phyloP scores from a whole-genome alignment of 2,113 vertebrate genomes.

The Anguilla rostrata region DNA sequence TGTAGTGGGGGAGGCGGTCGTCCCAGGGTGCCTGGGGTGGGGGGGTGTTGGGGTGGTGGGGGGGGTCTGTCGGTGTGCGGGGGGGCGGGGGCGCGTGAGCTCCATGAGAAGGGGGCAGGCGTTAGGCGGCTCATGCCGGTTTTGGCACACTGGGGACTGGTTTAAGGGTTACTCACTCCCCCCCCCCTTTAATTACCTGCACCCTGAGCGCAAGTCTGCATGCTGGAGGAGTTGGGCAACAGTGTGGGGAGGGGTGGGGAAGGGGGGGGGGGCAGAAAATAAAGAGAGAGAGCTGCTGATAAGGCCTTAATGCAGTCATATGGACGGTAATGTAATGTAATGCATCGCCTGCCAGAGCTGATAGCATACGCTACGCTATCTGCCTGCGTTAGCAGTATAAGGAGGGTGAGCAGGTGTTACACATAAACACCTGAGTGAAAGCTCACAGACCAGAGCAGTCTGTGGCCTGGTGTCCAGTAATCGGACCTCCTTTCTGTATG shows the following conservation, averaged over 20 bases:
- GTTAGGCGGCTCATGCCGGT: not conserved
- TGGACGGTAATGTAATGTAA: constrained; percentile 56
- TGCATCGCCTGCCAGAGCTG: constrained; percentile 67
- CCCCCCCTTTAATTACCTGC: constrained; percentile 19
- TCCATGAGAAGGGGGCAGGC: not conserved
- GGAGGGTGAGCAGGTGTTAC: constrained; percentile 66
- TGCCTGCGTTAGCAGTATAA: constrained; percentile 51
- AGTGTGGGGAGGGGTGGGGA: not conserved
- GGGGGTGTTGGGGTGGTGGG: not conserved
- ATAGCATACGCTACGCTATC: constrained; percentile 49
- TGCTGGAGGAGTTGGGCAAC: constrained; percentile 29
- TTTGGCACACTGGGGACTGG: not conserved
- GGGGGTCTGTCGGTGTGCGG: constrained; percentile 40
- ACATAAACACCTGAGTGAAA: constrained; percentile 56
- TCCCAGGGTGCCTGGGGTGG: constrained; percentile 48
- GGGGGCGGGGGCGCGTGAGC: constrained; percentile 4
- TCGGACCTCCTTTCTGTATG: not conserved
- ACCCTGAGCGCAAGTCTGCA: constrained; percentile 42
- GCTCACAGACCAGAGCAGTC: constrained; percentile 44
- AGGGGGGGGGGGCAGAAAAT: not conserved
- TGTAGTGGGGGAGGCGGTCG: constrained; percentile 46
- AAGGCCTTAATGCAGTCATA: constrained; percentile 59
- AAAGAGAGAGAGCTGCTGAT: constrained; percentile 18
- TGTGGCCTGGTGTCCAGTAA: not conserved
- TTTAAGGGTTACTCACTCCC: constrained; percentile 32